Conservation (phyloP, 2,888 invertebrate genomes). For the Podotricha telesiphe region DNA sequence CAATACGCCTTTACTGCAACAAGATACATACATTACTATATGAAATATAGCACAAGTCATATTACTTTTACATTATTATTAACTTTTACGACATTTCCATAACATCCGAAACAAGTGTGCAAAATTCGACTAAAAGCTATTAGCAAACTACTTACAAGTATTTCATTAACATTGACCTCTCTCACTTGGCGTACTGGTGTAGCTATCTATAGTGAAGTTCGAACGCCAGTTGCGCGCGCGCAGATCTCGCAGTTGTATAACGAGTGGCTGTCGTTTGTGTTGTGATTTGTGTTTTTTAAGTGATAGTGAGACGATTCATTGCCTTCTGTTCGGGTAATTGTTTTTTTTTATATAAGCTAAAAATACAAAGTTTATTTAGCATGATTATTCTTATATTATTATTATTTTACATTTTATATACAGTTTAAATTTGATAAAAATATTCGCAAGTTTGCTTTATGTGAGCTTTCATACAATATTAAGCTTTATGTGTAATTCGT, state of each 20-base stretch:
- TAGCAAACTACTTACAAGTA: constrained; percentile 32
- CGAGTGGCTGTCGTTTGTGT: constrained; percentile 38
- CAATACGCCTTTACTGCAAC: neutral
- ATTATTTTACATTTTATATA: neutral
- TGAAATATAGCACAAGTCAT: neutral
- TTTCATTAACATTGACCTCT: constrained; percentile 41
- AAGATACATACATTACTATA: neutral
- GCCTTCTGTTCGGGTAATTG: constrained; percentile 33
- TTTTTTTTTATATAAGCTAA: neutral
- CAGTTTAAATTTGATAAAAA: neutral
- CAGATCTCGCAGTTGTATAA: constrained; percentile 42
- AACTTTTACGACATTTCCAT: neutral
- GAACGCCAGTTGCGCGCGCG: constrained; percentile 51
- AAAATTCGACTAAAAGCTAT: constrained; percentile 18
- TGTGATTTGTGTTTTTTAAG: constrained; percentile 38
- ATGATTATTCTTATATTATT: neutral
- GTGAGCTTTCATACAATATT: neutral
- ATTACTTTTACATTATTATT: neutral
- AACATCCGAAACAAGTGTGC: neutral
- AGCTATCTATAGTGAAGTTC: constrained; percentile 40
- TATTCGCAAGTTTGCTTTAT: neutral
- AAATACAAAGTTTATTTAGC: neutral
- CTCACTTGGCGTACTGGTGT: constrained; percentile 30
- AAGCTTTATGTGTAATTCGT: neutral
- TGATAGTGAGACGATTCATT: constrained; percentile 32